Percentiles rank a stretch among this genome's conserved stretches.
Conservation (phyloP, 1,140 invertebrate species). For the Phymorhynchus buccinoides region DNA sequence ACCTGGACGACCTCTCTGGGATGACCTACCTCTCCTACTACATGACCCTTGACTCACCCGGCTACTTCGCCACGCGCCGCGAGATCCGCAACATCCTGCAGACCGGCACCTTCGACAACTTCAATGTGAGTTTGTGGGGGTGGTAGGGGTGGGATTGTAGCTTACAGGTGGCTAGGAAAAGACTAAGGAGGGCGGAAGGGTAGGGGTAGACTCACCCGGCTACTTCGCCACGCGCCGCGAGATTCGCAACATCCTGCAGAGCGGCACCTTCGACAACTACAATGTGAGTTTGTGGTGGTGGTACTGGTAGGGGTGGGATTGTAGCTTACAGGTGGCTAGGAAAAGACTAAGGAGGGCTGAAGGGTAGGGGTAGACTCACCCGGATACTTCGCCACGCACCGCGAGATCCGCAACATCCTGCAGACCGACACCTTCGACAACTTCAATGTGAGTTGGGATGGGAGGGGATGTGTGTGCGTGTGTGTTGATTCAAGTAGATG, state of each 20-base stretch:
- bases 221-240: constrained; percentile 92
- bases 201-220: constrained; percentile 91
- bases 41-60: constrained; percentile 96
- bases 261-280: constrained; percentile 82
- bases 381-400: constrained; percentile 91
- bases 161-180: no score
- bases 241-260: constrained; percentile 78
- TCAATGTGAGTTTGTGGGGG: constrained; percentile 93
- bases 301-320: no score
- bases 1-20: constrained; percentile 96
- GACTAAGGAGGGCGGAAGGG: no score
- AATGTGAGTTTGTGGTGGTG: constrained; percentile 81
- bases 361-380: no score
- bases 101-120: constrained; percentile 80
- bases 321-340: no score
- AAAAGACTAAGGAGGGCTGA: no score
- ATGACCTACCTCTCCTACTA: constrained; percentile 99
- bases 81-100: constrained; percentile 82
- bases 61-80: constrained; percentile 90
- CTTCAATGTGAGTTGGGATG: constrained; percentile 93
- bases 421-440: constrained; percentile 77
- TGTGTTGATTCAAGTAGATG: no score
- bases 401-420: constrained; percentile 83
- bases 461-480: no score
- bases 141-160: no score